phyloP scores from a whole-genome alignment of 92 coral and sea anemone species.

The Porites evermanni region DNA sequence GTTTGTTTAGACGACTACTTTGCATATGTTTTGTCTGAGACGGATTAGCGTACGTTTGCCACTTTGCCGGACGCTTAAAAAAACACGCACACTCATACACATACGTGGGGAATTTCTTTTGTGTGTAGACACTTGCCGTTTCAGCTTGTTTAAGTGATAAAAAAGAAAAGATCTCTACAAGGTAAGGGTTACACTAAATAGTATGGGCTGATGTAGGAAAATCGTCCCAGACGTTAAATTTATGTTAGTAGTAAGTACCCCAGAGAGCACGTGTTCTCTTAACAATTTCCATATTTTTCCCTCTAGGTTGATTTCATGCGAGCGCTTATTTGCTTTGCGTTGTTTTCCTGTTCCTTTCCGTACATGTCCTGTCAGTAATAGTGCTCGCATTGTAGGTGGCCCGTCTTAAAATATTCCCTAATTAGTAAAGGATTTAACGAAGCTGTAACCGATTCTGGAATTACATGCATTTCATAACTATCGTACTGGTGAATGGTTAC shows the following conservation, averaged over 20 bases:
- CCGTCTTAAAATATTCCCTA: no score
- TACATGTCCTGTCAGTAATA: no score
- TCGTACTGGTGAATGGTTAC: no score
- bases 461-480: no score
- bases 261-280: not conserved
- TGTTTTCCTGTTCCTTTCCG: no score
- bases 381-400: no score
- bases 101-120: not conserved
- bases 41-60: not conserved
- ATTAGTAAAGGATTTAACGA: no score
- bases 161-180: not conserved
- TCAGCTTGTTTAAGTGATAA: not conserved
- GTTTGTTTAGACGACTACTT: slow-evolving; percentile 7
- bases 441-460: no score
- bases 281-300: not conserved
- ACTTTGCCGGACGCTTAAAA: not conserved
- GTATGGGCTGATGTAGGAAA: not conserved
- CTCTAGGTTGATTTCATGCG: no score
- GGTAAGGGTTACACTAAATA: slow-evolving; percentile 1
- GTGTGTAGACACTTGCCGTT: not conserved
- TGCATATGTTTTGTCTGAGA: slow-evolving; percentile 8
- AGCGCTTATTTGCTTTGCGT: no score
- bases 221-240: not conserved
- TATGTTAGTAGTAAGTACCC: not conserved
- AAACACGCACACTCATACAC: not conserved